Conservation (phyloP, 2,888 invertebrate species). For the Acrocyrtus sp. region DNA sequence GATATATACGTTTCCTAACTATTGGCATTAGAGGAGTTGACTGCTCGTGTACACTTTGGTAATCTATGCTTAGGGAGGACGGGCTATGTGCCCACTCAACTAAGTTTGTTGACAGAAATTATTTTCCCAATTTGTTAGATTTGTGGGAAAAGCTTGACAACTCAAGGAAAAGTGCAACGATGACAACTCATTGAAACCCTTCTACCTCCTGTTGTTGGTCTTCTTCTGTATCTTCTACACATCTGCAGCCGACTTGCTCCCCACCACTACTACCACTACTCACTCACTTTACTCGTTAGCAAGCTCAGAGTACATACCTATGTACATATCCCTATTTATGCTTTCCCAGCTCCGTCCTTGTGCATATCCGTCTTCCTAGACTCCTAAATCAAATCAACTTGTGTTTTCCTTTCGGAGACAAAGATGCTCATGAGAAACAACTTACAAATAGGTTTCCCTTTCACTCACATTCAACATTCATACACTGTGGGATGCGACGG, state of each 20-base stretch:
- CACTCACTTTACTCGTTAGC: slow-evolving; percentile 53
- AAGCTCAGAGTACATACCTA: slow-evolving; percentile 42
- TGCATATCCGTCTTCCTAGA: slow-evolving; percentile 20
- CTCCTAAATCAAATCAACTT: slow-evolving; percentile 53
- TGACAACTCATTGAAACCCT: slow-evolving; percentile 54
- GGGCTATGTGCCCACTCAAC: slow-evolving; percentile 19
- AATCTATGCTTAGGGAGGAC: background rate
- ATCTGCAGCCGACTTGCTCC: background rate
- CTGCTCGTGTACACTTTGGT: no score
- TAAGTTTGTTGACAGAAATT: slow-evolving; percentile 60
- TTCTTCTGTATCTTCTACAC: slow-evolving; percentile 29
- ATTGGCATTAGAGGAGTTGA: no score
- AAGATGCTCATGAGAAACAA: slow-evolving; percentile 35
- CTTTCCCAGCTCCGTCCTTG: slow-evolving; percentile 29
- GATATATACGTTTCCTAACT: no score
- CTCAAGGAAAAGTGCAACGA: slow-evolving; percentile 56
- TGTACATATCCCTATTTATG: no score
- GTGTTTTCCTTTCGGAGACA: slow-evolving; percentile 38
- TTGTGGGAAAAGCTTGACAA: slow-evolving; percentile 56
- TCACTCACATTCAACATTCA: background rate
- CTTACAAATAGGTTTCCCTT: background rate
- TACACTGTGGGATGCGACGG: no score
- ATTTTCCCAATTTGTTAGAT: slow-evolving; percentile 59
- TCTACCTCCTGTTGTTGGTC: slow-evolving; percentile 53
- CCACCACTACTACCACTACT: slow-evolving; percentile 11